Base-by-base conservation (phyloP, 2,888 invertebrate species). In the Meteorus colon region DNA sequence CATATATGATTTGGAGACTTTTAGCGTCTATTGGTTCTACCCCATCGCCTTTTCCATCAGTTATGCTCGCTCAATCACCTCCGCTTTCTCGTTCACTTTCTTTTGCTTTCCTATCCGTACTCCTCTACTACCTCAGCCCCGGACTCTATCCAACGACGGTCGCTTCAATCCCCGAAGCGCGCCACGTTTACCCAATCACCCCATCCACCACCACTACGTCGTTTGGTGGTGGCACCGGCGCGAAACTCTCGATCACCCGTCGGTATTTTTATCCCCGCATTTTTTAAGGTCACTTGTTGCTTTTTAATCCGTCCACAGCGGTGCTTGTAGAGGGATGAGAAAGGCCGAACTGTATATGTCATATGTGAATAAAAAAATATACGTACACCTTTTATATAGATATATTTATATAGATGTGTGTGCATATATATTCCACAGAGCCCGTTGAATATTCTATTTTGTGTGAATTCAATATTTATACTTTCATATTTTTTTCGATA, bases 281-380 rank as follows among this genome's bases (percentile, higher is more conserved):
- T 86, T 87, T 88, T 89, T 88, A 85, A 87, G 86, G 86, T 88
- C 89, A 89, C 89, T 89, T 89, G 88, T 89, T 89, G 89, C 89
- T 87, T 86, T 87, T 87, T 87, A 87, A 87, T 86, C 87, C 85
- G 68, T 82, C 82, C 84, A 82, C 84, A 80, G 77, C 79, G 73
- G 80, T 75, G 81, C 79, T 80, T 76, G 75, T 73, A n/a, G 65
- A 77, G 77, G 77, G 79, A 75, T 78, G 77, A 78, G 79, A 74
- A 77, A 77, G 75, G 78, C 75, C 62, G 34, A 69, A 73, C 63
- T 72, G 12, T 71, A 71, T 71, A 34, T 65, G 1, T 63, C 31
- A 34, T 63, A 63, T 59, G 16, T 70, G 29, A 55, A 34, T 60
- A 41, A 41, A 34, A 34, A 41, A 12, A 41, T 12, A 41, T 12